Percentiles rank a stretch among this genome's conserved stretches.
phyloP scores from a whole-genome alignment of 2,113 vertebrate species.

The Camelus bactrianus region DNA sequence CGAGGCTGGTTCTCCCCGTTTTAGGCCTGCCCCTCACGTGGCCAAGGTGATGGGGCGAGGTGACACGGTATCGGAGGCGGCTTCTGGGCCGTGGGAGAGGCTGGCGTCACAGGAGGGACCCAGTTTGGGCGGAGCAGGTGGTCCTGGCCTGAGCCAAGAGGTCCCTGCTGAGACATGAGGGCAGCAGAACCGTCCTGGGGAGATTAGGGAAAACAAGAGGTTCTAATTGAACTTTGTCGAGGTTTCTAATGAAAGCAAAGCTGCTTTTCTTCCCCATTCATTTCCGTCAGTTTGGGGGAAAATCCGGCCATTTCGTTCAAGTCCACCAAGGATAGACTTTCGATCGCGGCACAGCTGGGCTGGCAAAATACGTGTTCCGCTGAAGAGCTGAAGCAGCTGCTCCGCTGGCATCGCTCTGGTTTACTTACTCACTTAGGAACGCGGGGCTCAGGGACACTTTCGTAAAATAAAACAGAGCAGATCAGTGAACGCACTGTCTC shows the following conservation, averaged over 20 bases:
- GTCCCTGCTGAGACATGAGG: neutral
- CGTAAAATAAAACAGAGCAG: neutral
- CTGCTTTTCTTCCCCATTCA: neutral
- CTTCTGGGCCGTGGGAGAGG: neutral
- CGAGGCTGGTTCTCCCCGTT: neutral
- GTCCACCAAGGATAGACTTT: neutral
- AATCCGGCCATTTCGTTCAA: neutral
- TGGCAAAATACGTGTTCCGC: neutral
- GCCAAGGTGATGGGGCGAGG: no score
- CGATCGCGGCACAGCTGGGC: neutral
- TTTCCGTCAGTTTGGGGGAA: neutral
- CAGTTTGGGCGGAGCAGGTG: neutral
- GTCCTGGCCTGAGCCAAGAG: neutral
- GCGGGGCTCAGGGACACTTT: neutral
- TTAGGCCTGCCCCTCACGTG: accelerated
- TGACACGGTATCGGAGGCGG: accelerated
- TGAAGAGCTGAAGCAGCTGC: neutral
- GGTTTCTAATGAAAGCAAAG: neutral
- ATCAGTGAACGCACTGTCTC: neutral
- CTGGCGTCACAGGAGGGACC: neutral
- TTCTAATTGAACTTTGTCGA: neutral
- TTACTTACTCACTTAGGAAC: neutral
- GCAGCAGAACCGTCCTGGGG: neutral
- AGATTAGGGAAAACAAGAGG: neutral
- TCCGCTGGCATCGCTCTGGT: neutral